Evolutionary conservation across 2,888 invertebrate genomes (phyloP).

Genomic region (Thyatira batis): DNA sequence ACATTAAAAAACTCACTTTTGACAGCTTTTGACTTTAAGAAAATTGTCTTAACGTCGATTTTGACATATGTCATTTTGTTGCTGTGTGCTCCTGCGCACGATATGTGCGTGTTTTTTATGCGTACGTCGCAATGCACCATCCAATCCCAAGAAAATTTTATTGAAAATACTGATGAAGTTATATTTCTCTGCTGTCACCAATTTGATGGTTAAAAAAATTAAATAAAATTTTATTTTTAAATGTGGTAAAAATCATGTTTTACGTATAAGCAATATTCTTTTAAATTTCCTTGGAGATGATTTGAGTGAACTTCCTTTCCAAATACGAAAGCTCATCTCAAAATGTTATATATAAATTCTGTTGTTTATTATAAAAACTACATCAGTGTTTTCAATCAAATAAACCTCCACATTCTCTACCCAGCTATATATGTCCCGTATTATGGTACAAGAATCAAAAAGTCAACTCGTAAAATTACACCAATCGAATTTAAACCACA

Average conservation of each 20-base stretch:
- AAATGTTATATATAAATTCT: too few species aligned
- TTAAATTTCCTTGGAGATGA: too few species aligned
- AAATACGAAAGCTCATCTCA: too few species aligned
- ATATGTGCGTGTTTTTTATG: not conserved
- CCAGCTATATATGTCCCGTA: constrained; percentile 18
- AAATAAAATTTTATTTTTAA: too few species aligned
- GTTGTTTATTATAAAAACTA: constrained; percentile 3
- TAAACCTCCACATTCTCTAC: constrained; percentile 15
- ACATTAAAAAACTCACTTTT: too few species aligned
- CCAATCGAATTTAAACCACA: not conserved
- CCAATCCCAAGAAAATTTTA: not conserved
- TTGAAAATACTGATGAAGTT: not conserved
- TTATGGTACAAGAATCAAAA: constrained; percentile 13
- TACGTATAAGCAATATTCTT: not conserved
- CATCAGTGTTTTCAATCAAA: constrained; percentile 22
- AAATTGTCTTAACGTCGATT: not conserved
- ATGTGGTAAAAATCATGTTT: too few species aligned
- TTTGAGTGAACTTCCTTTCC: too few species aligned
- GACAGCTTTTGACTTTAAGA: too few species aligned
- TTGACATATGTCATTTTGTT: not conserved
- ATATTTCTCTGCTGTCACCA: too few species aligned
- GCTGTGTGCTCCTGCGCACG: not conserved
- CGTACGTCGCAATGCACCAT: not conserved
- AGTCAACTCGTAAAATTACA: not conserved
- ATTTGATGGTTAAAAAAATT: too few species aligned